These are phyloP conservation scores for Parapristionchus giblindavisi DNA, from an alignment of 2,888 invertebrate genomes.

Conservation along the genomic window DNA sequence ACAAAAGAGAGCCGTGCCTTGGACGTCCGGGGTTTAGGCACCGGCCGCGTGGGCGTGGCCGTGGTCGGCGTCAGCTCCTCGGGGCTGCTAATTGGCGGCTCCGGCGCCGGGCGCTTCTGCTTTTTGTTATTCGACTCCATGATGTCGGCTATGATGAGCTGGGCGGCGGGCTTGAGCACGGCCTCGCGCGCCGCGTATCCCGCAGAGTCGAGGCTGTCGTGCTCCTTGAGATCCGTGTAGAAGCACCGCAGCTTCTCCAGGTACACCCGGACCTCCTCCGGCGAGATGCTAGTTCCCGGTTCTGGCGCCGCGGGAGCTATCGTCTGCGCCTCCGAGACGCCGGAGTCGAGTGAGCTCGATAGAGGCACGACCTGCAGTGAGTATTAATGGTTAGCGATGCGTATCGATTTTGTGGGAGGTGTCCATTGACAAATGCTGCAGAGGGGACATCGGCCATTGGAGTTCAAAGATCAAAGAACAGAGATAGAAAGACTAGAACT, in stretches of 20 bases:
- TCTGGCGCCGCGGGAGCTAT: constrained; percentile 2
- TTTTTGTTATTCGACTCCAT: not conserved
- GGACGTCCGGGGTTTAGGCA: constrained; percentile 10
- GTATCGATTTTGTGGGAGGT: not conserved
- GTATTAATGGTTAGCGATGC: too few relatives aligned
- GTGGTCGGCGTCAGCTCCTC: not conserved
- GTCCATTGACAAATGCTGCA: too few relatives aligned
- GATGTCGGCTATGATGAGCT: not conserved
- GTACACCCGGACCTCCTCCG: constrained; percentile 11
- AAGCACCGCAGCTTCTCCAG: not conserved
- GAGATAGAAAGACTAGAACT: not conserved
- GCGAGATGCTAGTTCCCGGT: not conserved
- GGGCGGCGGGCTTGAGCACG: constrained; percentile 18
- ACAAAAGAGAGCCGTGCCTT: too few relatives aligned
- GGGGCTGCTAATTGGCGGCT: not conserved
- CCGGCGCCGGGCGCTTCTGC: constrained; percentile 11
- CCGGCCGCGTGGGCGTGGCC: not conserved
- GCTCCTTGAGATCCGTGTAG: constrained; percentile 22
- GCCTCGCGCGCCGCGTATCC: not conserved
- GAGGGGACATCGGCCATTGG: not conserved
- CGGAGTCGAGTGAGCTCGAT: constrained; percentile 6
- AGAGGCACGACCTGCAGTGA: constrained; percentile 14
- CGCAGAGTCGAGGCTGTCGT: not conserved
- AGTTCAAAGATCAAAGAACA: not conserved
- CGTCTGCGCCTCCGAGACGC: constrained; percentile 16